A percentile compares a stretch with the other conserved stretches of the same genome.
These are phyloP conservation scores for Dryadula phaetusa DNA, from an alignment of 2,888 invertebrate species.

Conservation along the genomic window DNA sequence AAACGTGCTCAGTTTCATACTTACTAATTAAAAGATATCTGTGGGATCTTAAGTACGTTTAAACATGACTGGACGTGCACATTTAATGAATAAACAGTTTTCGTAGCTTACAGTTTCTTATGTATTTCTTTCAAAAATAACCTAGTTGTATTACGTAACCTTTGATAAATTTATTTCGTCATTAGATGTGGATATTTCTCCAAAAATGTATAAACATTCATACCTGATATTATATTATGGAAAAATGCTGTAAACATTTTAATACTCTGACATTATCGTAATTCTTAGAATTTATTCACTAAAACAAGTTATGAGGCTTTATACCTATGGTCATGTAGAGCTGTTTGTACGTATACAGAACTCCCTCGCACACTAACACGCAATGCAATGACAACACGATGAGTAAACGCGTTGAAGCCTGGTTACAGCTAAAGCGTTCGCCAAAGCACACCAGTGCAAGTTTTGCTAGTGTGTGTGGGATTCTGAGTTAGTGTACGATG, in stretches of 20 bases:
- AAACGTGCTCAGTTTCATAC: slow-evolving; percentile 51
- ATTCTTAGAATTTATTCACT: slow-evolving; percentile 77
- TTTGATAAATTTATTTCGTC: not conserved
- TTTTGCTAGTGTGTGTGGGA: slow-evolving; percentile 38
- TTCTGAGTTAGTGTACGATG: slow-evolving; percentile 40
- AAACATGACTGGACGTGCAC: slow-evolving; percentile 15
- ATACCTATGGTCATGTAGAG: slow-evolving; percentile 44
- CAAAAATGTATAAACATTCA: slow-evolving; percentile 48
- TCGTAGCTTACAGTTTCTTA: slow-evolving; percentile 5
- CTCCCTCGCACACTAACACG: slow-evolving; percentile 54
- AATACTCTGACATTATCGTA: slow-evolving; percentile 63
- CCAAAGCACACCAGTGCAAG: slow-evolving; percentile 25
- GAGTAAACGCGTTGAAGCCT: slow-evolving; percentile 52
- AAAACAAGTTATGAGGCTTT: slow-evolving; percentile 73
- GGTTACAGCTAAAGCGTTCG: slow-evolving; percentile 43
- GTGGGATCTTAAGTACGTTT: slow-evolving; percentile 15
- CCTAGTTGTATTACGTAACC: slow-evolving; percentile 9
- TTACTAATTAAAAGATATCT: slow-evolving; percentile 29
- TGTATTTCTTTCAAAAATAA: slow-evolving; percentile 2
- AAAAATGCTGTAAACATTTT: slow-evolving; percentile 60
- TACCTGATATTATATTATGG: slow-evolving; percentile 54
- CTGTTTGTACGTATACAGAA: slow-evolving; percentile 15
- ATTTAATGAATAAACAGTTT: slow-evolving; percentile 5
- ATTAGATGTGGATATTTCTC: not conserved
- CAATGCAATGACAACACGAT: slow-evolving; percentile 48